These are phyloP conservation scores for Epicampocera succincta DNA, from an alignment of 2,888 invertebrate genomes.

Conservation along the genomic window DNA sequence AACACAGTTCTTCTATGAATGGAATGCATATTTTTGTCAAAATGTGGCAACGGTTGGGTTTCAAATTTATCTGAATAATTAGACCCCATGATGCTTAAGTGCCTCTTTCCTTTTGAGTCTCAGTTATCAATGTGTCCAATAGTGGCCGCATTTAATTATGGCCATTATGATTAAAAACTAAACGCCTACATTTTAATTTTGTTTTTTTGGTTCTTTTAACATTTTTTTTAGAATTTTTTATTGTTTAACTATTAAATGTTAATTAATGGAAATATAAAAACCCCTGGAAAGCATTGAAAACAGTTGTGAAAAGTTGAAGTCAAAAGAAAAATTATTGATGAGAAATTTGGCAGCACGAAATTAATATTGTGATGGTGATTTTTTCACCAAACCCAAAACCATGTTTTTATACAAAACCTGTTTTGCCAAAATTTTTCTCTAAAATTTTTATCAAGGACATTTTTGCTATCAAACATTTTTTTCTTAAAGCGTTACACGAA, in stretches of 20 bases:
- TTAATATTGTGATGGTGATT: too few species aligned
- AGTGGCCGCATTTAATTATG: slow-evolving; percentile 33
- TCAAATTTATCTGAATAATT: background rate
- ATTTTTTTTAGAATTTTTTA: slow-evolving; percentile 7
- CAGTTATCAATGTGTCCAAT: background rate
- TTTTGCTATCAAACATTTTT: too few species aligned
- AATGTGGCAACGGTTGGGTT: background rate
- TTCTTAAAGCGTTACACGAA: too few species aligned
- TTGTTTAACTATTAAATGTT: slow-evolving; percentile 24
- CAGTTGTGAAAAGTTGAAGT: too few species aligned
- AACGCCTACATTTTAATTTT: slow-evolving; percentile 28
- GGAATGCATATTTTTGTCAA: slow-evolving; percentile 18
- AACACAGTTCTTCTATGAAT: background rate
- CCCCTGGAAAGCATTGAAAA: slow-evolving; percentile 19
- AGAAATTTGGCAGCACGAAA: too few species aligned
- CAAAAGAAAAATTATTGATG: too few species aligned
- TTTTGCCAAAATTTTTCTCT: too few species aligned
- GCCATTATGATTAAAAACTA: slow-evolving; percentile 34
- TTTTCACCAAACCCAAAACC: too few species aligned
- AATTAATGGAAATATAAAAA: slow-evolving; percentile 46
- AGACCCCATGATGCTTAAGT: slow-evolving; percentile 1
- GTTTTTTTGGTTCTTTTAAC: background rate
- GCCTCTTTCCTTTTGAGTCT: background rate
- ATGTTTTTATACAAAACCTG: too few species aligned
- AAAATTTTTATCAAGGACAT: too few species aligned